Evolutionary conservation across 2,113 vertebrate genomes (phyloP).

Genomic region (Xiphorhynchus elegans): DNA sequence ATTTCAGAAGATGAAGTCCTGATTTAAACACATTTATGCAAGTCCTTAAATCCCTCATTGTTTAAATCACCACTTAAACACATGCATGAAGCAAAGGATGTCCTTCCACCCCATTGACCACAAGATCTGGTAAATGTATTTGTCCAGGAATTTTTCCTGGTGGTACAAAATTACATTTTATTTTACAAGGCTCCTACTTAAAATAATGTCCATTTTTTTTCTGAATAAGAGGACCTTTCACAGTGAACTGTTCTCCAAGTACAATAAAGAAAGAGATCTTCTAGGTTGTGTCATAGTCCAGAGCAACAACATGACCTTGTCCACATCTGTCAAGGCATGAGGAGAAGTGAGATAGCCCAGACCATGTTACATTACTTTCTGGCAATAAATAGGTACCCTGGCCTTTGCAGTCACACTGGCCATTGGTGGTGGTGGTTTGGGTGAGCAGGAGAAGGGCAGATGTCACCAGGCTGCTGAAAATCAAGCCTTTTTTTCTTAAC

Average conservation of each 20-base stretch:
- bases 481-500: not conserved
- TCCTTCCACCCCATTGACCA: not conserved
- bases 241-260: not conserved
- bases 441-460: not conserved
- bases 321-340: not conserved
- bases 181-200: not conserved
- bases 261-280: not conserved
- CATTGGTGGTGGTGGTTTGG: not conserved
- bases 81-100: not conserved
- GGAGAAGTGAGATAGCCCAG: not conserved
- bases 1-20: not conserved
- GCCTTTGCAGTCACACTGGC: not conserved
- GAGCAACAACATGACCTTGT: not conserved
- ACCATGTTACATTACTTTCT: not conserved
- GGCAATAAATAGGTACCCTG: not conserved
- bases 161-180: not conserved
- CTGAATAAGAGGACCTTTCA: not conserved
- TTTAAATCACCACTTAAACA: not conserved
- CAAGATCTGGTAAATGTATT: not conserved
- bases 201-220: not conserved
- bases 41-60: not conserved
- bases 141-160: not conserved
- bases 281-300: not conserved
- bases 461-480: not conserved
- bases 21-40: not conserved